phyloP scores from a whole-genome alignment of 2,113 vertebrate species.

The Xyrauchen texanus region DNA sequence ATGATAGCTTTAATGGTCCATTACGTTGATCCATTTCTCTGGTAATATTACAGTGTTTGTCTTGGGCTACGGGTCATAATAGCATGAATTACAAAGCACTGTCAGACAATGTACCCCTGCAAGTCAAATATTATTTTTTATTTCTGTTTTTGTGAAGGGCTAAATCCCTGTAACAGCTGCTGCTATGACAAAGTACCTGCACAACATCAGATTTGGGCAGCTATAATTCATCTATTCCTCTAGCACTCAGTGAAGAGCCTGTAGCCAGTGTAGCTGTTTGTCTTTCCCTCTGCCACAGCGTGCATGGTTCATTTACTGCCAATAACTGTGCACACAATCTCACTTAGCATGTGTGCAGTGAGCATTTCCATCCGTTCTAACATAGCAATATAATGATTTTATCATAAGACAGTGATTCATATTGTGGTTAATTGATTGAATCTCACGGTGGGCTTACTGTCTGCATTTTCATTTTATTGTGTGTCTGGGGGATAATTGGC shows the following conservation, averaged over 20 bases:
- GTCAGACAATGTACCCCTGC: neutral
- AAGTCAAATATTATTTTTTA: constrained; percentile 17
- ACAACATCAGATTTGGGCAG: constrained; percentile 31
- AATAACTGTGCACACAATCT: constrained; percentile 5
- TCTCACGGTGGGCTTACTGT: neutral
- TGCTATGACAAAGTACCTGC: constrained; percentile 12
- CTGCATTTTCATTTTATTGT: constrained; percentile 10
- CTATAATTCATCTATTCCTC: constrained; percentile 29
- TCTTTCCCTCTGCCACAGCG: constrained; percentile 9
- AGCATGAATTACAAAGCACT: neutral
- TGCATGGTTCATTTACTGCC: constrained; percentile 24
- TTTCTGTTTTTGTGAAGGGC: neutral
- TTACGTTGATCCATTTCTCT: neutral
- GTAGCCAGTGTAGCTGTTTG: constrained; percentile 29
- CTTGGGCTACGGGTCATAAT: neutral
- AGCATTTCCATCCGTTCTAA: neutral
- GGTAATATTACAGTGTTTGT: constrained; percentile 1
- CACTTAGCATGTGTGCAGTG: neutral
- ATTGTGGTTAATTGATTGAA: neutral
- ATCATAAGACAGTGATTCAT: neutral
- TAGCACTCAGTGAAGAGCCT: constrained; percentile 14
- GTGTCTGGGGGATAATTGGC: constrained; percentile 9
- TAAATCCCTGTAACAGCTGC: constrained; percentile 13
- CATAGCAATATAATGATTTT: constrained; percentile 21
- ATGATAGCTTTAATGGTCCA: constrained; percentile 21